Evolutionary conservation across 2,113 vertebrate species (phyloP).

Genomic region (Campylomormyrus numenius): DNA sequence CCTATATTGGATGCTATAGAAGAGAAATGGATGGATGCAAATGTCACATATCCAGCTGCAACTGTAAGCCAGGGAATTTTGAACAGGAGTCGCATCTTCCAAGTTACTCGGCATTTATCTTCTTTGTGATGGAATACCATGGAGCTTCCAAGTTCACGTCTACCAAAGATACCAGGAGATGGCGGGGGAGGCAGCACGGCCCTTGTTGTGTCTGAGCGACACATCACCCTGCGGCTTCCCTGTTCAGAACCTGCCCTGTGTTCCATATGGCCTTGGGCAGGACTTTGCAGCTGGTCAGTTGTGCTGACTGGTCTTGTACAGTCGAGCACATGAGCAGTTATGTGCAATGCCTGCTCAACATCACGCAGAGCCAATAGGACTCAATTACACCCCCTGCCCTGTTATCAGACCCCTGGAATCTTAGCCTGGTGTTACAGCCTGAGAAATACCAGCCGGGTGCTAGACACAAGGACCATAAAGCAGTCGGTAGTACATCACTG

Average conservation of each 20-base stretch:
- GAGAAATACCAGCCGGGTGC: not conserved
- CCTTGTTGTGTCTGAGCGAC: not conserved
- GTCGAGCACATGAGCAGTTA: not conserved
- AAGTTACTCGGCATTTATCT: not conserved
- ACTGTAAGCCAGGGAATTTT: not conserved
- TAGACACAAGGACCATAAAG: not conserved
- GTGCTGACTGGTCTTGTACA: not conserved
- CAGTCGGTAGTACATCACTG: not conserved
- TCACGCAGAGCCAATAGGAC: not conserved
- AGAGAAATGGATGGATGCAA: not conserved
- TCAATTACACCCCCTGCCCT: not conserved
- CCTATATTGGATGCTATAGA: not conserved
- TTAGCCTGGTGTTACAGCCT: not conserved
- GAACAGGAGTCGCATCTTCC: not conserved
- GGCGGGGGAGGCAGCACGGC: not conserved
- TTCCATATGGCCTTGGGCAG: not conserved
- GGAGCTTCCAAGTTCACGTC: not conserved
- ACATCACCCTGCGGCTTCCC: not conserved
- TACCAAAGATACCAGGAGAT: not conserved
- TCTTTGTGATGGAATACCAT: not conserved
- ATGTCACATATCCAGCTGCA: not conserved
- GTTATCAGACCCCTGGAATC: not conserved
- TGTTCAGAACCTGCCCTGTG: not conserved
- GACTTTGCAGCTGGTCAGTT: not conserved
- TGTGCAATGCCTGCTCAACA: too few species aligned